phyloP scores from a whole-genome alignment of 2,888 invertebrate genomes.

The Gryllus longicercus region DNA sequence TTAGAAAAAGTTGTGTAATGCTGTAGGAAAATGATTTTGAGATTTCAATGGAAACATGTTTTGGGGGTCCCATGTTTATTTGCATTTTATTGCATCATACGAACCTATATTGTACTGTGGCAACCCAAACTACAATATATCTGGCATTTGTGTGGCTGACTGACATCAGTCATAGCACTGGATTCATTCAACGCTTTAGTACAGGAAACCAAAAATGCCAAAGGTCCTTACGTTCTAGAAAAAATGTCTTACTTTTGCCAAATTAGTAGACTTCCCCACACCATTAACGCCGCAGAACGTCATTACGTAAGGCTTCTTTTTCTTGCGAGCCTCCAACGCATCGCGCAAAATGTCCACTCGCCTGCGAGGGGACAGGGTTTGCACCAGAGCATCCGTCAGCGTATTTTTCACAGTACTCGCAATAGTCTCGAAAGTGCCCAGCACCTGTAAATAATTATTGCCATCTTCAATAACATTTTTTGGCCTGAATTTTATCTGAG shows the following conservation, averaged over 20 bases:
- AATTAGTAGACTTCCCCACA: conserved; percentile 97
- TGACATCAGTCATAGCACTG: no score
- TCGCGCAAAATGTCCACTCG: conserved; percentile 96
- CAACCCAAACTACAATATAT: no score
- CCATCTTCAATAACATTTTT: conserved; percentile 27
- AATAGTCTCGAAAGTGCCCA: conserved; percentile 95
- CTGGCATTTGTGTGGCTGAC: no score
- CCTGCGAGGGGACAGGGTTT: conserved; percentile 89
- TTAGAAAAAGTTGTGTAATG: no score
- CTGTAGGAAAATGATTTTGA: no score
- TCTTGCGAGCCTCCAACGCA: conserved; percentile 82
- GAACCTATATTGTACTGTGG: no score
- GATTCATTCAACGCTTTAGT: no score
- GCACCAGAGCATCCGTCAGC: conserved; percentile 85
- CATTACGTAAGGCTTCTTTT: conserved; percentile 88
- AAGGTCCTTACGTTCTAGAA: no score
- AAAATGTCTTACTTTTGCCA: conserved; percentile 69
- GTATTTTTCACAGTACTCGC: conserved; percentile 82
- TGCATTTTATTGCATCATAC: no score
- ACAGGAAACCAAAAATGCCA: no score
- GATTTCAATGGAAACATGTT: no score
- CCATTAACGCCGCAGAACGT: conserved; percentile 99
- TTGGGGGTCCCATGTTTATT: no score
- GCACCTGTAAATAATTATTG: conserved; percentile 50
- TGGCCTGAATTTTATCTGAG: not conserved